phyloP scores from a whole-genome alignment of 2,797 vertebrate species.

The Dicrostonyx torquatus region DNA sequence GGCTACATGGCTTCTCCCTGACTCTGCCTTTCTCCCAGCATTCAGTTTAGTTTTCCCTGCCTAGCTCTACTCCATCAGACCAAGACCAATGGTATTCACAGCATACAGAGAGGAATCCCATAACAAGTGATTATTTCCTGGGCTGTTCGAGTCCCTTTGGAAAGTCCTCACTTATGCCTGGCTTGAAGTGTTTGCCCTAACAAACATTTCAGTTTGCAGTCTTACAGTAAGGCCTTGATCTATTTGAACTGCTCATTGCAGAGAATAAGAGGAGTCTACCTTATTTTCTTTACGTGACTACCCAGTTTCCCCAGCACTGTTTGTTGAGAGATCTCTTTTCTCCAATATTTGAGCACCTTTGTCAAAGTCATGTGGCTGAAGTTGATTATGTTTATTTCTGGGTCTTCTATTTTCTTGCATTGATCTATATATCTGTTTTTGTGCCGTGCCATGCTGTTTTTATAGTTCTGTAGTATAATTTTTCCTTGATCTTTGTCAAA shows the following conservation, averaged over 20 bases:
- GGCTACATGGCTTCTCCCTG: no score
- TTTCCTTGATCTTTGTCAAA: background rate
- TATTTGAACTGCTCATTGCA: background rate
- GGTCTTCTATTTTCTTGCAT: background rate
- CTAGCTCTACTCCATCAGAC: no score
- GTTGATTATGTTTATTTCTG: background rate
- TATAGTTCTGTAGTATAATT: background rate
- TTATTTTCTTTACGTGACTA: background rate
- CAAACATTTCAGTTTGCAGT: background rate
- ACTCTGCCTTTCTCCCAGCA: no score
- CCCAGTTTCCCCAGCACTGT: background rate
- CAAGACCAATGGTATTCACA: no score
- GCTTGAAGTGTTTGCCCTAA: background rate
- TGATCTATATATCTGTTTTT: background rate
- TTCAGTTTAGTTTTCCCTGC: no score
- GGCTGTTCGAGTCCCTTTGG: background rate
- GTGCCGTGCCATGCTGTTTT: background rate
- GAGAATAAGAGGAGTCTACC: background rate
- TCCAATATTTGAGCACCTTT: background rate
- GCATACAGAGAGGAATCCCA: no score
- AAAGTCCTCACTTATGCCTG: background rate
- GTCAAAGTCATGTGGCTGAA: background rate
- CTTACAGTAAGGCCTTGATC: background rate
- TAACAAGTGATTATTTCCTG: background rate
- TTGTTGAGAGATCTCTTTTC: background rate